Base-by-base conservation (phyloP, 2,113 vertebrate species). In the Phalacrocorax pelagicus region DNA sequence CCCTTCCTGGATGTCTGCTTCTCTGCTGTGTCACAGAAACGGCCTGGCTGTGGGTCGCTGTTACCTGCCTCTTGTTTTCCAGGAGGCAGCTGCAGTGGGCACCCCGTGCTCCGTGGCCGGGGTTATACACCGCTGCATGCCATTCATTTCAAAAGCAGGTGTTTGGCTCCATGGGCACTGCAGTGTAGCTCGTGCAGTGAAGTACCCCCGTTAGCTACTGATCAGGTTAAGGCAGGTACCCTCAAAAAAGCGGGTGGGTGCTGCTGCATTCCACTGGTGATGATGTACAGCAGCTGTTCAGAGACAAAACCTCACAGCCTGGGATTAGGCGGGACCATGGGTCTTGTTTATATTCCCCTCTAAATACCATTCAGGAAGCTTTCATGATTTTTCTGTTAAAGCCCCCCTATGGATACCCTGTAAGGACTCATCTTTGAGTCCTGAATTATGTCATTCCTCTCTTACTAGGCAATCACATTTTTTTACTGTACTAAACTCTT, bases 51-150 rank as follows among this genome's bases (percentile, higher is more conserved):
- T 38, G 32, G 75, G 81, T 85, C 11, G 0, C 36, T 54, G 17
- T 58, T 86, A 66, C 24, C 52, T 47, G 82, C 11, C 63, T 89
- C 38, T 32, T 1, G 7, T n/a, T 81, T 51, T 38, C 49, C 47
- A 58, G 62, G 58, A 58, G 62, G 17, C 42, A 63, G 38, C 63
- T 77, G 7, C 42, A 51, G 49, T 32, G 15, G 36, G 54, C 17
- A 6, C 34, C 61, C n/a, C 1, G 2, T 58, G n/a, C 47, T 71
- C 63, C 58, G 4, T 26, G 32, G 17, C 78, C 13, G 1, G 38
- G 14, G 4, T 24, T 70, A 24, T 17, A 22, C 4, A 0, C 16
- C 32, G 3, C 66, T 49, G 5, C 3, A 0, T 27, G 34, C 15
- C 16, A 0, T 30, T 77, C 11, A 1, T 54, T 57, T 69, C 57